Conservation (phyloP, 2,888 invertebrate genomes). For the Drosophila quinaria region DNA sequence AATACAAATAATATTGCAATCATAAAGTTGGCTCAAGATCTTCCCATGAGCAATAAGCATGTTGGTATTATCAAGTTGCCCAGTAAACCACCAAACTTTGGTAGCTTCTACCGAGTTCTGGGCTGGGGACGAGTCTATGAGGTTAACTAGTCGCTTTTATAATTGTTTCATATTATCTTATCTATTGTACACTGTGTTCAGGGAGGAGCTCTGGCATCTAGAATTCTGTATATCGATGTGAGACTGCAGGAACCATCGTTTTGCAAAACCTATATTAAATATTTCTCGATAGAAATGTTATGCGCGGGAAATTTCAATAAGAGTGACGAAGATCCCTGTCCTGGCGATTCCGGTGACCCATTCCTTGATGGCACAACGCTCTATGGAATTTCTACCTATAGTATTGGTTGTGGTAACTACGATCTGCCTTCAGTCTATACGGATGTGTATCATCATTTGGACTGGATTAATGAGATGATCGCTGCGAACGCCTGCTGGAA, state of each 20-base stretch:
- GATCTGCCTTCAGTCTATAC: conserved; percentile 46
- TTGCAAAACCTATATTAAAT: conserved; percentile 19
- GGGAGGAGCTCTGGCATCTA: conserved; percentile 40
- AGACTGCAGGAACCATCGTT: background rate
- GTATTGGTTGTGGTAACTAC: conserved; percentile 30
- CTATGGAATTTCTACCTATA: conserved; percentile 42
- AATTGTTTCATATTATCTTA: background rate
- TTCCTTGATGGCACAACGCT: conserved; percentile 20
- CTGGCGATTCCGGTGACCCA: conserved; percentile 51
- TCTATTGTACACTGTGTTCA: conserved; percentile 5
- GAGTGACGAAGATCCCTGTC: conserved; percentile 33
- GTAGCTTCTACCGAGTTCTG: conserved; percentile 20
- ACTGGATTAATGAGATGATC: conserved; percentile 39
- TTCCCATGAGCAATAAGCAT: conserved; percentile 18
- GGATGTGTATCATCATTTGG: conserved; percentile 28
- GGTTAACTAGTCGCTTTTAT: conserved; percentile 1
- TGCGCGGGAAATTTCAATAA: conserved; percentile 31
- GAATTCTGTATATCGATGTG: conserved; percentile 29
- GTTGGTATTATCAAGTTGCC: conserved; percentile 38
- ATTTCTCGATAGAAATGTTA: conserved; percentile 31
- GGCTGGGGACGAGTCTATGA: conserved; percentile 64
- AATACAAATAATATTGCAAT: conserved; percentile 65
- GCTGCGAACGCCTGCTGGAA: background rate
- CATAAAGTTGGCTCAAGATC: background rate
- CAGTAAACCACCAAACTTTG: background rate